phyloP scores from a whole-genome alignment of 2,888 invertebrate genomes.

The Morpho achilles region DNA sequence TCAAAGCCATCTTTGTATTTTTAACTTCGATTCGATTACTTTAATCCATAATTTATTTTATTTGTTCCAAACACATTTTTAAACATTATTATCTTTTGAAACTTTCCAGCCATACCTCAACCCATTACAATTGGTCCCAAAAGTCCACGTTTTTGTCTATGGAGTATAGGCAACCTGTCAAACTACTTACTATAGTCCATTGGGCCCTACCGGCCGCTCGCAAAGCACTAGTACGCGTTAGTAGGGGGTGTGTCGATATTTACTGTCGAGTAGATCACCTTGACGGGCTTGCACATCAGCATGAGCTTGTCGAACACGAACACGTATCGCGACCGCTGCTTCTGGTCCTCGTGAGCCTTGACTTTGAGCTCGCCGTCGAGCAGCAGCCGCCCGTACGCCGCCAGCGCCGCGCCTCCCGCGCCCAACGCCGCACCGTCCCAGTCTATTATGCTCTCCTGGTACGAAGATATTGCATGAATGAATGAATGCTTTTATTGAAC shows the following conservation, averaged over 20 bases:
- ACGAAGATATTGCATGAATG: background rate
- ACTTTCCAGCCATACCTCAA: too few species aligned
- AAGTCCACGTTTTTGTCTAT: too few species aligned
- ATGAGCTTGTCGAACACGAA: constrained; percentile 99
- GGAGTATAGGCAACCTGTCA: too few species aligned
- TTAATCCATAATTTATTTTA: too few species aligned
- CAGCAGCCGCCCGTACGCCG: constrained; percentile 94
- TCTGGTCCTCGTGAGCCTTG: constrained; percentile 93
- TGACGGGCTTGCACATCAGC: constrained; percentile 92
- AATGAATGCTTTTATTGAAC: too few species aligned
- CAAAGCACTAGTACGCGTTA: constrained; percentile 13
- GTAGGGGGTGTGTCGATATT: constrained; percentile 17
- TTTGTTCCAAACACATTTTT: too few species aligned
- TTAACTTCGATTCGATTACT: too few species aligned
- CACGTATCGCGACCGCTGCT: constrained; percentile 91
- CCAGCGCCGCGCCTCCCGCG: constrained; percentile 88
- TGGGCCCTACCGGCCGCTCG: constrained; percentile 12
- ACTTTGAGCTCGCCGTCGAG: constrained; percentile 97
- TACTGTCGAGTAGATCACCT: constrained; percentile 68
- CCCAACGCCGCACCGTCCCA: constrained; percentile 87
- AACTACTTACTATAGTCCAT: constrained; percentile 8
- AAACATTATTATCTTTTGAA: too few species aligned
- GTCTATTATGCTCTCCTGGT: constrained; percentile 86
- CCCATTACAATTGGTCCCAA: too few species aligned
- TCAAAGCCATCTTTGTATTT: too few species aligned